A percentile compares a stretch with the other conserved stretches of the same genome.
These are phyloP conservation scores for Sepioteuthis lessoniana DNA, from an alignment of 2,888 invertebrate genomes.

Conservation along the genomic window DNA sequence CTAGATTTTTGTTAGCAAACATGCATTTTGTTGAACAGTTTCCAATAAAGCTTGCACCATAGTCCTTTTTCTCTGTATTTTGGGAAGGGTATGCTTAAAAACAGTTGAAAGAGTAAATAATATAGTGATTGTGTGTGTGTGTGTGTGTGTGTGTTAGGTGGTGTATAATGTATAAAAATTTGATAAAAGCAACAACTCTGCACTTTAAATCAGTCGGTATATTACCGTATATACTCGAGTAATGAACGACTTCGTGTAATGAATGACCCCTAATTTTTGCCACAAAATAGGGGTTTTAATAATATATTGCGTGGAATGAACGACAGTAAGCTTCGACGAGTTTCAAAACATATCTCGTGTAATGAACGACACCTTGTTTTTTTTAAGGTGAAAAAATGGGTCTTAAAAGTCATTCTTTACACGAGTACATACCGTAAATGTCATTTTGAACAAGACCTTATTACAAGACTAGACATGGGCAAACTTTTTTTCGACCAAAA, in stretches of 20 bases:
- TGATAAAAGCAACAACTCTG: neutral
- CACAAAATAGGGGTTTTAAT: no score
- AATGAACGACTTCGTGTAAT: no score
- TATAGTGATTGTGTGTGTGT: neutral
- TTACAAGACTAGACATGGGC: neutral
- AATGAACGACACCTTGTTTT: no score
- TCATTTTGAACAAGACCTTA: neutral
- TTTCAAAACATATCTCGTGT: no score
- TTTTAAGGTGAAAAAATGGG: no score
- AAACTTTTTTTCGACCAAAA: no score
- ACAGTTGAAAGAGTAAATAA: neutral
- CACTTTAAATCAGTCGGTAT: neutral
- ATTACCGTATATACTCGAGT: neutral
- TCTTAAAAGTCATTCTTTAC: no score
- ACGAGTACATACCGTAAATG: neutral
- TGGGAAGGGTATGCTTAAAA: neutral
- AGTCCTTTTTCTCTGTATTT: neutral
- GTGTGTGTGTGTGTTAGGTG: neutral
- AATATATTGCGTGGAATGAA: no score
- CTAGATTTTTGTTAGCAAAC: neutral
- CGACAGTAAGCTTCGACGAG: no score
- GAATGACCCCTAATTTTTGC: no score
- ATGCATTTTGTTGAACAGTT: neutral
- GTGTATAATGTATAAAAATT: neutral
- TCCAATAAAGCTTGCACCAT: neutral